These are phyloP conservation scores for Villa cingulata DNA, from an alignment of 2,888 invertebrate species.

Conservation along the genomic window DNA sequence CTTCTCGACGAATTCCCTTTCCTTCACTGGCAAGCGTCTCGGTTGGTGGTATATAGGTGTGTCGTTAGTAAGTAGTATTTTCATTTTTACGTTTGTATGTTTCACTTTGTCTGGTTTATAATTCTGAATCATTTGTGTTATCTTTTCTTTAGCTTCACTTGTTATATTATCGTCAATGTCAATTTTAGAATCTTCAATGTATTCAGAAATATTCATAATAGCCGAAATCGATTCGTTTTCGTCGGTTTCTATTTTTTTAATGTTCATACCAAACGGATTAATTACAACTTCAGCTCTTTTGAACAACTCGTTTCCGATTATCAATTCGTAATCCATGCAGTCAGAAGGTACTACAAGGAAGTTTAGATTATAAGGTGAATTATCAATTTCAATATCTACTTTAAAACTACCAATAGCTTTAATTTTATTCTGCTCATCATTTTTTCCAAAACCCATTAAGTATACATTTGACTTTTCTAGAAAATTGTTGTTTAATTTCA, in stretches of 20 bases:
- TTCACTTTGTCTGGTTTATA: constrained; percentile 17
- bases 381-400: too few species aligned
- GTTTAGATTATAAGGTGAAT: too few species aligned
- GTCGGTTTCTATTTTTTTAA: constrained; percentile 1
- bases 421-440: too few species aligned
- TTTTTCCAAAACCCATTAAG: too few species aligned
- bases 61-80: constrained; percentile 21
- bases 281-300: constrained; percentile 4
- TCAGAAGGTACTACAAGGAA: constrained; percentile 1
- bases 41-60: constrained; percentile 13
- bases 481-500: too few species aligned
- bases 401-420: not conserved
- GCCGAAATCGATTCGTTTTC: too few species aligned
- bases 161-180: not conserved
- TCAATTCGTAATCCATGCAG: constrained; percentile 6
- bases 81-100: constrained; percentile 17
- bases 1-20: not conserved
- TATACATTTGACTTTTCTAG: too few species aligned
- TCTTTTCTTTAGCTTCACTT: constrained; percentile 3
- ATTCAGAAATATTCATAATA: not conserved
- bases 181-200: not conserved
- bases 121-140: constrained; percentile 12
- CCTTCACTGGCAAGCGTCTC: constrained; percentile 10
- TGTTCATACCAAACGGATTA: constrained; percentile 2
- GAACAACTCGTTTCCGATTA: constrained; percentile 5